Evolutionary conservation across 1,140 invertebrate genomes (phyloP).

Genomic region (Temnothorax nylanderi): DNA sequence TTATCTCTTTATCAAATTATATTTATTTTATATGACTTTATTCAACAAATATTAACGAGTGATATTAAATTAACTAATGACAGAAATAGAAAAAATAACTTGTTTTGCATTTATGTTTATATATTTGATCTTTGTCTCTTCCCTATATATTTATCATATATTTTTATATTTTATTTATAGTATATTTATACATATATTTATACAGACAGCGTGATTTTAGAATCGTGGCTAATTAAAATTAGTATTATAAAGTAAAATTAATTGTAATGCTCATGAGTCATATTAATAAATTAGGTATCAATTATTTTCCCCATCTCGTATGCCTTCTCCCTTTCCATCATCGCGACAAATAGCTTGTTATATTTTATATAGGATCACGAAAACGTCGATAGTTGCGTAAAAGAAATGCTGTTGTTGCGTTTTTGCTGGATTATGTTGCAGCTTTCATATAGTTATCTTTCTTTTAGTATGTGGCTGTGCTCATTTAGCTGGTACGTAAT

Average conservation of each 20-base stretch:
- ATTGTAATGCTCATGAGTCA: slow-evolving; percentile 13
- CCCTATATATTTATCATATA: neutral
- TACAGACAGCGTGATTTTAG: neutral
- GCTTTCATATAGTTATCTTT: slow-evolving; percentile 56
- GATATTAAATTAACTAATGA: too few species aligned
- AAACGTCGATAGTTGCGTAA: slow-evolving; percentile 26
- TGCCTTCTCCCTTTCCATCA: neutral
- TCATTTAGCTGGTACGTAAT: slow-evolving; percentile 33
- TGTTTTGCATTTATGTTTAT: neutral
- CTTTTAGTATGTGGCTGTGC: neutral
- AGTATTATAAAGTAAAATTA: slow-evolving; percentile 17
- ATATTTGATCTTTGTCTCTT: neutral
- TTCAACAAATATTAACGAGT: neutral
- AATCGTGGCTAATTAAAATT: neutral
- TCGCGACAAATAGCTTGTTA: slow-evolving; percentile 60
- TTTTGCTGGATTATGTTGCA: too few species aligned
- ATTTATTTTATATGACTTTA: neutral
- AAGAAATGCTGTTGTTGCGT: slow-evolving; percentile 47
- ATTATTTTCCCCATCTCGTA: slow-evolving; percentile 33
- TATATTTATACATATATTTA: neutral
- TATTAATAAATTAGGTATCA: slow-evolving; percentile 29
- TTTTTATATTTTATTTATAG: neutral
- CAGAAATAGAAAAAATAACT: neutral
- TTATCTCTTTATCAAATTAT: neutral
- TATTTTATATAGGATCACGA: slow-evolving; percentile 60